Evolutionary conservation across 2,113 vertebrate species (phyloP), one percentile per base, ranked within the genome.

Genomic region (Pedetes capensis): DNA sequence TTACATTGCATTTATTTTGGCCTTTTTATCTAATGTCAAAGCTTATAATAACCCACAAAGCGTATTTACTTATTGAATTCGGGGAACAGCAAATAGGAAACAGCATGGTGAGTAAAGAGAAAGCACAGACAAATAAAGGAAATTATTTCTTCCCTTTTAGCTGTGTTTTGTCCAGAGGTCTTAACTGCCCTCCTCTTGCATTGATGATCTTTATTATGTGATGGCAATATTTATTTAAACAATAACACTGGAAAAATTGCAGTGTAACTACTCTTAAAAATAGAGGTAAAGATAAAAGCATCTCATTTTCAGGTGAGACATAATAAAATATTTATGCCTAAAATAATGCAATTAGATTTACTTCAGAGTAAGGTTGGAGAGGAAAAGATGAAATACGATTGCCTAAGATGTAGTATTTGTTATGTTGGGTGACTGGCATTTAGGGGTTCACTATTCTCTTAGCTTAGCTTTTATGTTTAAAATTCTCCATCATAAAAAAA

Each of bases 311-410:
- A 29, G 12, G 72, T 86, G 11, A 42, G 2, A 86, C 42, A 79
- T 7, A 78, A 34, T 92, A 29, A 96, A 83, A 93, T 84, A 86
- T 63, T 78, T 87, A 57, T 59, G 51, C 83, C 44, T 74, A 76
- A 89, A 90, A 87, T 55, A 64, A 47, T 14, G 63, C n/a, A 34
- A 44, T 90, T 44, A 8, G 57, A 49, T 63, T 89, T 86, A 51
- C 23, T 11, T 51, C 53, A 27, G 47, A 85, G 83, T 32, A 57
- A 75, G 76, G 49, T 8, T 57, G 14, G 37, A 34, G 44, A 79
- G 14, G 16, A 4, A 37, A 27, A 64, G 37, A 12, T 34, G 39
- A 90, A 37, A 69, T 3, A 5, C 57, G 80, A 71, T 18, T 55
- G 34, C 12, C 25, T 37, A 44, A 75, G 25, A 79, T 44, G 44